phyloP scores from a whole-genome alignment of 2,888 invertebrate species.

The Leucozona laternaria region DNA sequence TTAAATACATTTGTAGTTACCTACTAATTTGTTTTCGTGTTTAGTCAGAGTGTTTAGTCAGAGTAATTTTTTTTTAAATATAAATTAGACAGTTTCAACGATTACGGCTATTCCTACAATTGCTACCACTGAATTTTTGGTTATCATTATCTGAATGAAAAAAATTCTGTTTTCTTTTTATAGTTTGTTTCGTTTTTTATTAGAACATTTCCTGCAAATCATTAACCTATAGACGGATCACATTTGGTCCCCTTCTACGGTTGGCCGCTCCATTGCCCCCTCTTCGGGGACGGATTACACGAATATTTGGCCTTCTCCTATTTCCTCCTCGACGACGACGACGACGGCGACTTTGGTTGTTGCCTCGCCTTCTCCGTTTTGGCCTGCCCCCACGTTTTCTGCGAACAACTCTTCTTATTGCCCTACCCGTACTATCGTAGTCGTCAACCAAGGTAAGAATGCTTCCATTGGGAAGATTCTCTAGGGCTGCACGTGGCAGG shows the following conservation, averaged over 20 bases:
- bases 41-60: no score
- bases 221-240: conserved; percentile 44
- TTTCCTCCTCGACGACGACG: conserved; percentile 73
- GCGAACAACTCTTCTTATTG: conserved; percentile 77
- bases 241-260: conserved; percentile 37
- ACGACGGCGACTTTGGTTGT: conserved; percentile 65
- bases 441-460: conserved; percentile 80
- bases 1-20: no score
- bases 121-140: no score
- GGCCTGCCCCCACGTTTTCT: conserved; percentile 77
- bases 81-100: no score
- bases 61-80: no score
- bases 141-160: no score
- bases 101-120: neutral
- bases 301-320: conserved; percentile 60
- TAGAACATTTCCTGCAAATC: neutral
- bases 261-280: neutral
- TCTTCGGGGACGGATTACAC: conserved; percentile 55
- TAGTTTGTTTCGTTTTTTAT: neutral
- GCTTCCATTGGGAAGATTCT: conserved; percentile 81
- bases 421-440: conserved; percentile 78
- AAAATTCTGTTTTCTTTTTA: no score
- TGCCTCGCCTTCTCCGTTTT: conserved; percentile 46
- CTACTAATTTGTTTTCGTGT: no score
- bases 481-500: conserved; percentile 80